Percentiles rank a stretch among this genome's conserved stretches.
Conservation (phyloP, 1,140 invertebrate genomes). For the Drosophila repletoides region DNA sequence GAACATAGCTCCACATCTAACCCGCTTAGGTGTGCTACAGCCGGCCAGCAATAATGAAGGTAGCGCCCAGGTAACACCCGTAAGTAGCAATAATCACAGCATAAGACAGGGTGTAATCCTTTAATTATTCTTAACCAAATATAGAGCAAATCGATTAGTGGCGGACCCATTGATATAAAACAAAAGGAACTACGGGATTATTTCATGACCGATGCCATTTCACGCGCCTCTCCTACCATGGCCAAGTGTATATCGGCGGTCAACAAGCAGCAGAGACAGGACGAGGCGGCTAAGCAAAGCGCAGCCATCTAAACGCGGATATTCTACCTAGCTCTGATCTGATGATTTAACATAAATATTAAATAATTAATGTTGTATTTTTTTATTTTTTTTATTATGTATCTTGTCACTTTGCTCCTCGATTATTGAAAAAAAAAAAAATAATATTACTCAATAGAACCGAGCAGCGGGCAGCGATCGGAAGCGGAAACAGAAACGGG, state of each 20-base stretch:
- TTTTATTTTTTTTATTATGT: slow-evolving; percentile 43
- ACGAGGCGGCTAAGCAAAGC: slow-evolving; percentile 55
- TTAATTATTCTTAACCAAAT: not conserved
- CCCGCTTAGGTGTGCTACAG: slow-evolving; percentile 92
- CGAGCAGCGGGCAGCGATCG: slow-evolving; percentile 15
- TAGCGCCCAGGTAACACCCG: slow-evolving; percentile 87
- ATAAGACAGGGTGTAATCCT: not conserved
- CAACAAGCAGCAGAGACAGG: slow-evolving; percentile 84
- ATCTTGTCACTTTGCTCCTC: slow-evolving; percentile 49
- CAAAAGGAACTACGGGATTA: slow-evolving; percentile 95
- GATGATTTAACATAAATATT: slow-evolving; percentile 55
- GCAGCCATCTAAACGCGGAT: slow-evolving; percentile 49
- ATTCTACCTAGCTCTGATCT: slow-evolving; percentile 28
- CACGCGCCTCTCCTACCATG: slow-evolving; percentile 98
- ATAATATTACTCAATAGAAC: slow-evolving; percentile 9
- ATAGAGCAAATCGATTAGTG: slow-evolving; percentile 83
- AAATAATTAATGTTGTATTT: slow-evolving; percentile 65
- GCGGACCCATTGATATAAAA: slow-evolving; percentile 87
- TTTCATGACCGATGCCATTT: slow-evolving; percentile 99
- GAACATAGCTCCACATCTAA: slow-evolving; percentile 94
- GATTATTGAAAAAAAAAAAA: slow-evolving; percentile 35
- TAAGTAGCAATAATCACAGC: slow-evolving; percentile 71
- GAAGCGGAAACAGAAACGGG: not conserved
- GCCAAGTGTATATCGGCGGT: slow-evolving; percentile 98
- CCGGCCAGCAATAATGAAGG: slow-evolving; percentile 92